Conservation (phyloP, 2,797 vertebrate species). For the Coregonus suidteri region DNA sequence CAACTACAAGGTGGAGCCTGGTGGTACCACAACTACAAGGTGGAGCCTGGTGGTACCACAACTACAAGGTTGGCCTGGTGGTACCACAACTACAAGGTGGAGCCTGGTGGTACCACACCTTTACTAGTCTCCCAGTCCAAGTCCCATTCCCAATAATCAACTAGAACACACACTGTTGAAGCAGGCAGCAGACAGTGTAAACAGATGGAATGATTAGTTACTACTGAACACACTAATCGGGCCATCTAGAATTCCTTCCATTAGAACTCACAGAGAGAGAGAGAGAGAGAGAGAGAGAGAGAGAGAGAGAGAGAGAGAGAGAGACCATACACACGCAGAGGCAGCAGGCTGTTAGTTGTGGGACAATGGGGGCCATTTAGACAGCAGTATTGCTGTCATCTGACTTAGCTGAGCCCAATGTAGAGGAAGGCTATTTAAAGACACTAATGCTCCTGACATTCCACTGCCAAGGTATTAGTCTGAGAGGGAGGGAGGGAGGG, state of each 20-base stretch:
- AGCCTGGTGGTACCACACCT: too few species aligned
- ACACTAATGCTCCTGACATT: slow-evolving; percentile 42
- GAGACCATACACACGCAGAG: too few species aligned
- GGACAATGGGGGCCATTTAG: slow-evolving; percentile 74
- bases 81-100: too few species aligned
- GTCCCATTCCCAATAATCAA: too few species aligned
- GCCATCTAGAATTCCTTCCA: slow-evolving; percentile 52
- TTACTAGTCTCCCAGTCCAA: too few species aligned
- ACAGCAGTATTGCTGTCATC: slow-evolving; percentile 66
- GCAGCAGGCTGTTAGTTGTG: slow-evolving; percentile 30
- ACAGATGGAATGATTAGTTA: slow-evolving; percentile 61
- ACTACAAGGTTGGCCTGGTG: too few species aligned
- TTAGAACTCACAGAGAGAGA: slow-evolving; percentile 11
- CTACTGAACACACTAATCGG: slow-evolving; percentile 59
- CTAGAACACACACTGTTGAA: slow-evolving; percentile 28
- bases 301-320: too few species aligned
- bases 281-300: slow-evolving; percentile 18
- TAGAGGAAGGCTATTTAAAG: slow-evolving; percentile 59
- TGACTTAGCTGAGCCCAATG: slow-evolving; percentile 65
- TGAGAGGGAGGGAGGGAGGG: too few species aligned
- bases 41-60: too few species aligned
- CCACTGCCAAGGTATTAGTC: slow-evolving; percentile 53
- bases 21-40: too few species aligned
- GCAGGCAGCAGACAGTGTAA: slow-evolving; percentile 52
- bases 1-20: too few species aligned